phyloP scores from a whole-genome alignment of 2,113 vertebrate genomes.

The Nibea coibor region DNA sequence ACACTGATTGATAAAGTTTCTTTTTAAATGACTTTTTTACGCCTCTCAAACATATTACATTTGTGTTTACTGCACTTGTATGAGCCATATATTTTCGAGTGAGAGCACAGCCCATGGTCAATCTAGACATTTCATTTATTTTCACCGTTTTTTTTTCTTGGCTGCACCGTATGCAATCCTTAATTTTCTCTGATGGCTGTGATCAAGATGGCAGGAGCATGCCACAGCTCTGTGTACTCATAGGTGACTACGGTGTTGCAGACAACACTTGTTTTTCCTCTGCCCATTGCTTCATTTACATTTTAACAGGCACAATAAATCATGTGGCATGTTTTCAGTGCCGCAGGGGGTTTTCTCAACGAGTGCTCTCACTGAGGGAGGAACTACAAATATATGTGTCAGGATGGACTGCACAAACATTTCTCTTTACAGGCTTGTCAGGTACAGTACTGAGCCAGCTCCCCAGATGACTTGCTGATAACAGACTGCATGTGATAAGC shows the following conservation, averaged over 20 bases:
- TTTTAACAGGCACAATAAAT: slow-evolving; percentile 84
- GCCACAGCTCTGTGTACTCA: slow-evolving; percentile 33
- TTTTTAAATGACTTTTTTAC: neutral
- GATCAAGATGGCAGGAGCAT: slow-evolving; percentile 36
- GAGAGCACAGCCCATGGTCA: slow-evolving; percentile 5
- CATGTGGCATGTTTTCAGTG: slow-evolving; percentile 63
- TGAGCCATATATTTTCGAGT: slow-evolving; percentile 13
- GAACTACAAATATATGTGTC: slow-evolving; percentile 59
- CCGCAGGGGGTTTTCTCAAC: slow-evolving; percentile 22
- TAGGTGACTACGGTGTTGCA: slow-evolving; percentile 37
- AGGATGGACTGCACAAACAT: slow-evolving; percentile 52
- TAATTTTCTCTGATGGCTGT: slow-evolving; percentile 41
- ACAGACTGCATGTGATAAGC: slow-evolving; percentile 39
- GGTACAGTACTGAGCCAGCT: slow-evolving; percentile 46
- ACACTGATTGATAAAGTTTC: neutral
- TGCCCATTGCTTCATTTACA: slow-evolving; percentile 72
- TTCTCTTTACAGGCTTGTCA: slow-evolving; percentile 59
- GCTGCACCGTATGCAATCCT: slow-evolving; percentile 10
- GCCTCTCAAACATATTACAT: slow-evolving; percentile 15
- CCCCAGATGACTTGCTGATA: slow-evolving; percentile 33
- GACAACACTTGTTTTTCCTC: slow-evolving; percentile 63
- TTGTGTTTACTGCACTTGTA: slow-evolving; percentile 18
- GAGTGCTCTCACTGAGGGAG: slow-evolving; percentile 40
- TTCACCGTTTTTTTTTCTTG: neutral
- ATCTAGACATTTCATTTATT: slow-evolving; percentile 32